Conservation (phyloP, 2,888 invertebrate genomes). For the Halictus ligatus region DNA sequence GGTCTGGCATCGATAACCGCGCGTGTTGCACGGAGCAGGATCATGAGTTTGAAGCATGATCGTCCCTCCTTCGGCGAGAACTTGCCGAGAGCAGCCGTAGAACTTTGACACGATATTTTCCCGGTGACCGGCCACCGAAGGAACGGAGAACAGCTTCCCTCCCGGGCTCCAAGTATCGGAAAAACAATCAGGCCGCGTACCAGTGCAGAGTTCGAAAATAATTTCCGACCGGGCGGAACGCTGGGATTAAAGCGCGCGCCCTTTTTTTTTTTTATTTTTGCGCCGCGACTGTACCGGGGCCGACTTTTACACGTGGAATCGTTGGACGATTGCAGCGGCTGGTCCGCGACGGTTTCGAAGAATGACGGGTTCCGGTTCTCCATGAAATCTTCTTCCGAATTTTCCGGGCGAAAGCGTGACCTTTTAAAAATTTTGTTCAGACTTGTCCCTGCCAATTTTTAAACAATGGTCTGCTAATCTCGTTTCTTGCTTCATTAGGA, state of each 20-base stretch:
- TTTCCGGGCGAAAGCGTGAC: background rate
- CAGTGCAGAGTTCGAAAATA: background rate
- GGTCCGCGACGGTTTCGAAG: background rate
- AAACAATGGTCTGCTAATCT: too few species aligned
- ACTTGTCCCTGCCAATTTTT: too few species aligned
- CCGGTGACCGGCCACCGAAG: background rate
- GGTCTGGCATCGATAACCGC: background rate
- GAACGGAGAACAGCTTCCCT: background rate
- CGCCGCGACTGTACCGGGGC: background rate
- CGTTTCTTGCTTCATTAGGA: background rate
- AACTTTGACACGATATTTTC: background rate
- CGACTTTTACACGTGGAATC: background rate
- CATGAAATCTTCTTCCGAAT: background rate
- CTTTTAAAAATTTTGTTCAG: too few species aligned
- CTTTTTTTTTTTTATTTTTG: background rate
- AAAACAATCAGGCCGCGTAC: conserved; percentile 11
- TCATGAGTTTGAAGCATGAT: background rate
- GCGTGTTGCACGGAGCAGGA: background rate
- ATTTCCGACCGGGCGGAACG: background rate
- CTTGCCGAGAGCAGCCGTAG: background rate
- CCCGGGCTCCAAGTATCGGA: conserved; percentile 7
- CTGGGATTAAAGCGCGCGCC: background rate
- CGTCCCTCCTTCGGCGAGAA: background rate
- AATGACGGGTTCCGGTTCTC: background rate
- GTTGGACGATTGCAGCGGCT: background rate